Evolutionary conservation across 2,113 vertebrate species (phyloP).

Genomic region (Dipodomys merriami): DNA sequence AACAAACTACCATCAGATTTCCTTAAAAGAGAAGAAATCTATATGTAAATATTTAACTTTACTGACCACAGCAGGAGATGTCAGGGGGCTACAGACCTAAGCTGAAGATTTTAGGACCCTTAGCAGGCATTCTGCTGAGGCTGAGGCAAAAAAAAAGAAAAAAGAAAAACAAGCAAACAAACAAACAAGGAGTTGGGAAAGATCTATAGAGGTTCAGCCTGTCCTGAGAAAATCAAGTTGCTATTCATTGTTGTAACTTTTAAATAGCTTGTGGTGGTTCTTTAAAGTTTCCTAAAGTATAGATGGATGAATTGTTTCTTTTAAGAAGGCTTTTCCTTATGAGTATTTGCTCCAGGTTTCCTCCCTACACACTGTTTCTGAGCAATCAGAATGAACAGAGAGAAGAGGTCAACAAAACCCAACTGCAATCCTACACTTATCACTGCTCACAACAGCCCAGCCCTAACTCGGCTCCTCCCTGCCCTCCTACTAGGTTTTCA

Average conservation of each 20-base stretch:
- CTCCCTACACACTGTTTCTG: slow-evolving; percentile 60
- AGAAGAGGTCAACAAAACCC: slow-evolving; percentile 67
- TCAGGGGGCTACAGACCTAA: background rate
- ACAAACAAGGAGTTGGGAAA: background rate
- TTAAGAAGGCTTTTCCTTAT: slow-evolving; percentile 64
- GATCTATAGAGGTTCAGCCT: background rate
- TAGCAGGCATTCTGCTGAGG: background rate
- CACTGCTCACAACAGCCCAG: slow-evolving; percentile 70
- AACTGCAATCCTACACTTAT: slow-evolving; percentile 67
- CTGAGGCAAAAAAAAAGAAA: background rate
- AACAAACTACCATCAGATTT: background rate
- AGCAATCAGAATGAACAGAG: slow-evolving; percentile 43
- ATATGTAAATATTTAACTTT: background rate
- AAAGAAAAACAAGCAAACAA: background rate
- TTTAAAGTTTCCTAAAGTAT: background rate
- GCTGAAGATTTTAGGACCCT: background rate
- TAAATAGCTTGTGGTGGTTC: slow-evolving; percentile 1
- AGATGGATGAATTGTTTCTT: slow-evolving; percentile 48
- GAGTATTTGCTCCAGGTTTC: slow-evolving; percentile 60
- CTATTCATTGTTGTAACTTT: background rate
- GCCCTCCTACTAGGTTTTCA: slow-evolving; percentile 55
- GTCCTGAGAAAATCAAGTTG: background rate
- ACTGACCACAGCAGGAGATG: background rate
- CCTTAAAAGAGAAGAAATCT: slow-evolving; percentile 1
- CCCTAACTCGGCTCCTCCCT: slow-evolving; percentile 15